Evolutionary conservation across 1,140 invertebrate species (phyloP), one percentile per base, ranked within the genome.

Genomic region (Bombus affinis): DNA sequence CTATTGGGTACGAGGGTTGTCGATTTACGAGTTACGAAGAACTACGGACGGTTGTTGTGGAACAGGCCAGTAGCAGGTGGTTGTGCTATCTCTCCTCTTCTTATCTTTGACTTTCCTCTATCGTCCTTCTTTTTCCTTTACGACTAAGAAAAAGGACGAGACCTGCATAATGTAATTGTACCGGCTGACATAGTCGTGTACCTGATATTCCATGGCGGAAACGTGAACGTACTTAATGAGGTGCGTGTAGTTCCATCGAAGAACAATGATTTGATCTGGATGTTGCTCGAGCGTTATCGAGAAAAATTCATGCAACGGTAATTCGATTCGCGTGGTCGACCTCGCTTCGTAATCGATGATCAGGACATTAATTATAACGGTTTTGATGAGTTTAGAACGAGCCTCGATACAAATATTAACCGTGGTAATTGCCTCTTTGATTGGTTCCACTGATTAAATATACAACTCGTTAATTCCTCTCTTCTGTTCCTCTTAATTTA

Each of bases 161-260:
- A 83, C 87, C 59, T 13, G 87, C 72, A 86, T 88, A 88, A 89
- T 80, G 59, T 72, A 88, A 89, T 79, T 80, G 83, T 59, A 44
- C 39, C 44, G 22, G 70, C 22, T 13, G 35, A 59, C 57, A 71
- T 47, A 73, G 59, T 66, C 72, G 35, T 62, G 65, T 70, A 53
- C 32, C 83, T 82, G 87, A 86, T 86, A 86, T 79, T 79, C 82
- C 68, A 42, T 42, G 4, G 6, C 0, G 2, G 10, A 39, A 35
- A 81, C 73, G 53, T 59, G 57, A 44, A 28, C 42, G 35, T 42
- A 73, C 77, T 88, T 88, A 86, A 85, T 70, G 87, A 88, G 39
- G 12, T 32, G 44, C 25, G 37, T 8, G 18, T 53, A 6, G 5
- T 53, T 53, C 47, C 47, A 18, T 1, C 3, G 37, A 53, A 47